phyloP scores from a whole-genome alignment of 2,113 vertebrate species.

The Mustela nigripes region DNA sequence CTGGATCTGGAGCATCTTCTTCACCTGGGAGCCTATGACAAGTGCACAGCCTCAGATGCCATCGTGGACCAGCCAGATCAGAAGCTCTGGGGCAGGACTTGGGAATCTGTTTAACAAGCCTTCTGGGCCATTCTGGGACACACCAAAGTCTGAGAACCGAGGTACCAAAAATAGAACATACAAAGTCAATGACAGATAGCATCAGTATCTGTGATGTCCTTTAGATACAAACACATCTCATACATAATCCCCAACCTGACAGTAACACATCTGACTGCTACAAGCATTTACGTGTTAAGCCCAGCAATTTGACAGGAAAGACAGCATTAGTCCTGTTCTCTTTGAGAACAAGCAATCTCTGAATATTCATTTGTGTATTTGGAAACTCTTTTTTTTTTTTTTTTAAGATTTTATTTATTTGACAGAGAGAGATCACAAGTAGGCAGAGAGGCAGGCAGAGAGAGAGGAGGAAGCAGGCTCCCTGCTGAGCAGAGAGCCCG shows the following conservation, averaged over 20 bases:
- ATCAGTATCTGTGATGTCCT: neutral
- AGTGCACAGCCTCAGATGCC: too few relatives aligned
- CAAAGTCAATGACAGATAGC: neutral
- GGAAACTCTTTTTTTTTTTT: neutral
- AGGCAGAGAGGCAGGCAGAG: too few relatives aligned
- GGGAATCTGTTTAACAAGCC: neutral
- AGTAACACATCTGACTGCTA: neutral
- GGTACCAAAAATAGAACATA: neutral
- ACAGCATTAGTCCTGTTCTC: neutral
- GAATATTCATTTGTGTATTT: neutral
- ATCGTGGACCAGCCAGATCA: neutral
- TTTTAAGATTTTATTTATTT: too few relatives aligned
- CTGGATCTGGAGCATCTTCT: neutral
- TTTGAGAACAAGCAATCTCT: neutral
- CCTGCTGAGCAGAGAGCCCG: too few relatives aligned
- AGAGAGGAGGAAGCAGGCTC: too few relatives aligned
- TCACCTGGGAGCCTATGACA: neutral
- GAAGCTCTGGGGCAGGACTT: neutral
- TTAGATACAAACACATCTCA: neutral
- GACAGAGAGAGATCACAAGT: too few relatives aligned
- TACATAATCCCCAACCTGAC: neutral
- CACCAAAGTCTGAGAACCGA: neutral
- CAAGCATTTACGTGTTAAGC: neutral
- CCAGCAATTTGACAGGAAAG: neutral
- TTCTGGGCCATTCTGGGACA: neutral